A percentile compares a stretch with the other conserved stretches of the same genome.
Evolutionary conservation across 2,888 invertebrate species (phyloP).

Genomic region (Xylota segnis): DNA sequence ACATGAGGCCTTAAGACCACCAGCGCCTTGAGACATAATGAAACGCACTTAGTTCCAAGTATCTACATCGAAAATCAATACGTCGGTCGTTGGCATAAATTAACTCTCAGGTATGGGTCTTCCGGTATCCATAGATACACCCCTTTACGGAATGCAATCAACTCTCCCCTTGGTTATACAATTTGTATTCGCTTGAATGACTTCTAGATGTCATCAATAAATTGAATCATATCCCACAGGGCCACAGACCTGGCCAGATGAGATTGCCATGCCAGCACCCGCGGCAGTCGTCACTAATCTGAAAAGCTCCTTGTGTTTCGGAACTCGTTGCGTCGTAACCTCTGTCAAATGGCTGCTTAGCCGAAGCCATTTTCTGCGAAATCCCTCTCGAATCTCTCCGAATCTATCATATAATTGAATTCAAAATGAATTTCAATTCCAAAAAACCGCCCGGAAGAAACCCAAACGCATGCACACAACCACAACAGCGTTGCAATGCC

Average conservation of each 20-base stretch:
- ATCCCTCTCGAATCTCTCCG: not conserved
- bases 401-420: conserved; percentile 6
- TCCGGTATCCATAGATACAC: too few species aligned
- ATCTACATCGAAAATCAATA: too few species aligned
- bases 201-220: too few species aligned
- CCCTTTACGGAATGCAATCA: too few species aligned
- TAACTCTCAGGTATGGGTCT: too few species aligned
- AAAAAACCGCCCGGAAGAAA: not conserved
- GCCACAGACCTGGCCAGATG: not conserved
- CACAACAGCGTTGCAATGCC: not conserved
- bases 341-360: not conserved
- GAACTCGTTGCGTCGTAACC: not conserved
- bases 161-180: too few species aligned
- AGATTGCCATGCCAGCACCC: not conserved
- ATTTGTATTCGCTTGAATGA: too few species aligned
- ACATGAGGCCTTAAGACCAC: too few species aligned
- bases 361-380: not conserved
- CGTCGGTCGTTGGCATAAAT: too few species aligned
- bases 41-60: too few species aligned
- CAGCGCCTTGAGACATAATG: too few species aligned
- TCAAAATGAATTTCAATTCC: not conserved
- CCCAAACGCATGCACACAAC: not conserved
- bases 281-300: not conserved
- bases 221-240: too few species aligned
- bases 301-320: not conserved